phyloP scores from a whole-genome alignment of 1,140 invertebrate genomes.

The Lucilia sericata region DNA sequence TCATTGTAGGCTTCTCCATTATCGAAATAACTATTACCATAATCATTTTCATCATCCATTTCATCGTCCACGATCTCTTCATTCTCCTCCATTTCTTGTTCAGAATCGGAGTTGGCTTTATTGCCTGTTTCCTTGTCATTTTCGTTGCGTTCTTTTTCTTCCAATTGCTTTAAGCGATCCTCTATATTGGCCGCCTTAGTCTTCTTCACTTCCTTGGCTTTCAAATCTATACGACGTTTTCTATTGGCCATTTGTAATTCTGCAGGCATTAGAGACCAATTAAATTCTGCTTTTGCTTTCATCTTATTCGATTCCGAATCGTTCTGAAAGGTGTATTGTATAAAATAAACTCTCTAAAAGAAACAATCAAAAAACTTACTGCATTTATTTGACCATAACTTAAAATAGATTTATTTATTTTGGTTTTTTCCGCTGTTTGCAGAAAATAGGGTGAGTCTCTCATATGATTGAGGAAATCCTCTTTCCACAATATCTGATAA shows the following conservation, averaged over 20 bases:
- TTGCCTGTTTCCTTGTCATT: constrained; percentile 66
- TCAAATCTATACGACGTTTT: constrained; percentile 49
- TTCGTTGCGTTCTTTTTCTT: constrained; percentile 74
- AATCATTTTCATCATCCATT: constrained; percentile 82
- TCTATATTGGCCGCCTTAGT: constrained; percentile 58
- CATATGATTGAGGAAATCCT: constrained; percentile 64
- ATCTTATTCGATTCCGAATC: constrained; percentile 74
- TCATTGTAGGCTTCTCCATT: constrained; percentile 89
- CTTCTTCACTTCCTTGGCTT: constrained; percentile 51
- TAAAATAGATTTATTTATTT: constrained; percentile 18
- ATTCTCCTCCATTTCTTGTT: constrained; percentile 70
- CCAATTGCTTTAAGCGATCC: constrained; percentile 69
- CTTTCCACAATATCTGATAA: constrained; percentile 65
- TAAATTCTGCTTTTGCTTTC: constrained; percentile 68
- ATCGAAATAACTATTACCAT: constrained; percentile 87
- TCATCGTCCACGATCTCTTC: constrained; percentile 74
- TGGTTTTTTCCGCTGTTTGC: constrained; percentile 72
- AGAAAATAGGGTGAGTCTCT: constrained; percentile 73
- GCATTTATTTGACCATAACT: constrained; percentile 32
- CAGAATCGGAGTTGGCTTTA: constrained; percentile 70
- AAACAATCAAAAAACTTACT: not conserved
- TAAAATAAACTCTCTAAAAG: not conserved
- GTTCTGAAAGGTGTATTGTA: constrained; percentile 66
- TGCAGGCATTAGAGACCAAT: constrained; percentile 72
- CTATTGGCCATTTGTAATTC: constrained; percentile 69